Percentiles rank a stretch among this genome's conserved stretches.
Conservation (phyloP, 1,140 invertebrate genomes). For the Cherax quadricarinatus region DNA sequence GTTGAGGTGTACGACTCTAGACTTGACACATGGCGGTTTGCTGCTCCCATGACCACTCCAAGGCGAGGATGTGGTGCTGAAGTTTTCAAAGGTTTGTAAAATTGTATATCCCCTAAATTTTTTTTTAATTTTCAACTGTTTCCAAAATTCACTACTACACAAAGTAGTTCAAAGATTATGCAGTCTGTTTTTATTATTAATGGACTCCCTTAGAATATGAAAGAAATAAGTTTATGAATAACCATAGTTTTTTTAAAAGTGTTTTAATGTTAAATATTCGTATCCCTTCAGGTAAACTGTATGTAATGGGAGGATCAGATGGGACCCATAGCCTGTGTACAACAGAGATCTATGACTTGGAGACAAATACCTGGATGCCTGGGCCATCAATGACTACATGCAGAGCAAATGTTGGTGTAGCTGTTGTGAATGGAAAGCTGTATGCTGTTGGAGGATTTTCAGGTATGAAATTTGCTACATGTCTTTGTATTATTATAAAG, state of each 20-base stretch:
- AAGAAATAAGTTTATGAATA: too few species aligned
- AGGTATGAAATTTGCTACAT: constrained; percentile 76
- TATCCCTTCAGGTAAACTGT: constrained; percentile 79
- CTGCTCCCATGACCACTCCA: constrained; percentile 82
- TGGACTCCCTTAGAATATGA: too few species aligned
- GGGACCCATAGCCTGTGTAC: constrained; percentile 84
- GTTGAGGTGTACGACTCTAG: constrained; percentile 80
- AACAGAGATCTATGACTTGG: constrained; percentile 83
- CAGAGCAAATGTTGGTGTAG: constrained; percentile 85
- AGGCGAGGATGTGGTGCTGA: constrained; percentile 84
- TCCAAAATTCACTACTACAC: not conserved
- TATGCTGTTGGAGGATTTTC: constrained; percentile 89
- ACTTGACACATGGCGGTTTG: constrained; percentile 77
- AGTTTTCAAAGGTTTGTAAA: constrained; percentile 79
- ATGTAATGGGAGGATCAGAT: constrained; percentile 85
- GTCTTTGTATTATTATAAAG: not conserved
- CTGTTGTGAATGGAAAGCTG: constrained; percentile 83
- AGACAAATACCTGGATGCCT: constrained; percentile 81
- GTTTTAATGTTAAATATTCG: not conserved
- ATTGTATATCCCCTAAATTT: too few species aligned
- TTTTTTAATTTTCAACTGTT: not conserved
- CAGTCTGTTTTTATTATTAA: too few species aligned
- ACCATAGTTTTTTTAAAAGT: too few species aligned
- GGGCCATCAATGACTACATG: constrained; percentile 84
- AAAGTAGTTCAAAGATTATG: too few species aligned